A percentile compares a stretch with the other conserved stretches of the same genome.
phyloP scores from a whole-genome alignment of 2,113 vertebrate species.

The Podiceps cristatus region DNA sequence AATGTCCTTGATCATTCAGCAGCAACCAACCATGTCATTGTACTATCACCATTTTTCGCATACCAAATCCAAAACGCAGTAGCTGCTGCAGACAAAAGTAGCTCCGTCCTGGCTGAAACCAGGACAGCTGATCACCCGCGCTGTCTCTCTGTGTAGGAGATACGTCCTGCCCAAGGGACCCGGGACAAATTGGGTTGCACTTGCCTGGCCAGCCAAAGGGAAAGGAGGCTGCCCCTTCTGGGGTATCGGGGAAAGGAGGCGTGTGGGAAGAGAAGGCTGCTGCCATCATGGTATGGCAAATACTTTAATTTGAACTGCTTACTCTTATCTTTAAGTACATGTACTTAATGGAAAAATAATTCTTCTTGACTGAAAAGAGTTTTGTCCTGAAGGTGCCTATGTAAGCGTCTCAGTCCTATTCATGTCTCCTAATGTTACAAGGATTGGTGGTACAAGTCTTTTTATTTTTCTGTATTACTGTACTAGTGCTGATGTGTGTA shows the following conservation, averaged over 20 bases:
- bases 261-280: neutral
- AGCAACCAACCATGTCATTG: too few species aligned
- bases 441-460: neutral
- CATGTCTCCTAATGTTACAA: neutral
- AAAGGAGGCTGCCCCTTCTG: neutral
- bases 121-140: neutral
- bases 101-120: too few species aligned
- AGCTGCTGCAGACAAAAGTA: too few species aligned
- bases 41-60: too few species aligned
- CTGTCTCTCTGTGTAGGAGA: neutral
- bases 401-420: accelerated
- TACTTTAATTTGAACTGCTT: neutral
- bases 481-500: neutral
- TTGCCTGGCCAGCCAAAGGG: neutral
- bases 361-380: neutral
- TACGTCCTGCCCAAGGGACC: neutral
- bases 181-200: neutral
- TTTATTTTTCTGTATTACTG: neutral
- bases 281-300: neutral
- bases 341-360: neutral
- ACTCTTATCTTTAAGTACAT: neutral
- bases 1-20: too few species aligned
- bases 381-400: neutral
- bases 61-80: too few species aligned
- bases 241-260: neutral